Base-by-base conservation (phyloP, 2,797 vertebrate species). In the Sebastes cheni region DNA sequence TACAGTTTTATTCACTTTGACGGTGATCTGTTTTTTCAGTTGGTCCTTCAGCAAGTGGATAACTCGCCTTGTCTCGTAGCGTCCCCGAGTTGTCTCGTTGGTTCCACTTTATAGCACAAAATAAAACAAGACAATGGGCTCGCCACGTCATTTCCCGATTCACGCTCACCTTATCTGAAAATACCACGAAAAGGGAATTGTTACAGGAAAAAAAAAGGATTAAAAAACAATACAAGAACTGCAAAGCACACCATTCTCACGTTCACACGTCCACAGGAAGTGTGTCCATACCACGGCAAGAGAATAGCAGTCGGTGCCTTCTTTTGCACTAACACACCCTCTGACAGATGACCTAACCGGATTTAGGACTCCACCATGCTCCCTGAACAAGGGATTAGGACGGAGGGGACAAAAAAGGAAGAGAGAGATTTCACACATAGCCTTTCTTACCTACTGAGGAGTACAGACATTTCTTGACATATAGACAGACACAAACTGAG, bases 271-370 rank as follows among this genome's bases (percentile, higher is more conserved):
- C 71, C 78, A 84, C 78, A 80, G 66, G 69, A 73, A 71, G 86
- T 79, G 85, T 74, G 72, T 89, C 81, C 77, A 79, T 87, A 81
- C 82, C 73, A 93, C 85, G 94, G 93, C 93, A 94, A 79, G 93
- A 95, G 92, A 91, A 95, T 23, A 94, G 95, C 93, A 96, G 88
- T 92, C 89, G 94, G 96, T 97, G 97, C 95, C 96, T 97, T 97
- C 95, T 93, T 95, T 94, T 96, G 85, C 95, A 90, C 91, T 91
- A 88, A 88, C 77, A 88, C 83, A 84, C 86, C 80, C 64, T 91
- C 83, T 77, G 66, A 75, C 79, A 75, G 85, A 71, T 70, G 77
- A 77, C 22, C 22, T 2, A 77, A 86, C 64, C 4, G 72, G 86
- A 81, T 70, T 73, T 61, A 29, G 77, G 84, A 86, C 85, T 79